phyloP scores from a whole-genome alignment of 2,797 vertebrate genomes.

The Sebastiscus tertius region DNA sequence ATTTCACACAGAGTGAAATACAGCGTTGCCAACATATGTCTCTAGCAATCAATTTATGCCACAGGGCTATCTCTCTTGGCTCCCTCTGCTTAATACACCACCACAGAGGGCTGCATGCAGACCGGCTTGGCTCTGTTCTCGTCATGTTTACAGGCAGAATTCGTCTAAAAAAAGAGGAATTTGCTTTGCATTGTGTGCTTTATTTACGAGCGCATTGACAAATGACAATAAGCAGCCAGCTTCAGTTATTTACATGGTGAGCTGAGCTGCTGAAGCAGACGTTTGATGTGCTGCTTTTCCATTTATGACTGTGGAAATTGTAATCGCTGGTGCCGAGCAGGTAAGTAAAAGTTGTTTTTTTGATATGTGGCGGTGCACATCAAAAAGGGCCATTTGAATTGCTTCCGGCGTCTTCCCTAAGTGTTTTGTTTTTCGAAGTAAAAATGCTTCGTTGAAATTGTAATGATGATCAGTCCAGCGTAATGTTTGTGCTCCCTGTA shows the following conservation, averaged over 20 bases:
- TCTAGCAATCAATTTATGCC: conserved; percentile 72
- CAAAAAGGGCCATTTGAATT: conserved; percentile 33
- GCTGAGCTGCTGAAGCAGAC: conserved; percentile 7
- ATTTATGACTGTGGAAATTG: conserved; percentile 31
- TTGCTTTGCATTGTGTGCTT: conserved; percentile 21
- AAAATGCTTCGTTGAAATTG: conserved; percentile 35
- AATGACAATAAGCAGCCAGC: conserved; percentile 24
- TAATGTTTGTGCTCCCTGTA: conserved; percentile 33
- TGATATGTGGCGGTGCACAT: conserved; percentile 21
- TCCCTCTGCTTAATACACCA: conserved; percentile 43
- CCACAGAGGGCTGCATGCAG: conserved; percentile 38
- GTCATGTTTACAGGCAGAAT: conserved; percentile 40
- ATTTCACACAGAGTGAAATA: conserved; percentile 73
- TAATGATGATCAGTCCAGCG: conserved; percentile 41
- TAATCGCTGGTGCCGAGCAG: conserved; percentile 21
- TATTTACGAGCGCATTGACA: conserved; percentile 25
- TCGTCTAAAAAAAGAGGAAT: conserved; percentile 12
- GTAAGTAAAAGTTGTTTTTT: conserved; percentile 17
- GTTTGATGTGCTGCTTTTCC: conserved; percentile 48
- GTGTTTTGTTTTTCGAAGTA: conserved; percentile 56
- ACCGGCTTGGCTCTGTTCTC: conserved; percentile 23
- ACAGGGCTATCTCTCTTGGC: conserved; percentile 61
- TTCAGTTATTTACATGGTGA: conserved; percentile 1
- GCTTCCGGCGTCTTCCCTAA: conserved; percentile 15
- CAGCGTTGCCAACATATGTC: conserved; percentile 74